These are phyloP conservation scores for Champsocephalus gunnari DNA, from an alignment of 2,797 vertebrate species.

Conservation along the genomic window DNA sequence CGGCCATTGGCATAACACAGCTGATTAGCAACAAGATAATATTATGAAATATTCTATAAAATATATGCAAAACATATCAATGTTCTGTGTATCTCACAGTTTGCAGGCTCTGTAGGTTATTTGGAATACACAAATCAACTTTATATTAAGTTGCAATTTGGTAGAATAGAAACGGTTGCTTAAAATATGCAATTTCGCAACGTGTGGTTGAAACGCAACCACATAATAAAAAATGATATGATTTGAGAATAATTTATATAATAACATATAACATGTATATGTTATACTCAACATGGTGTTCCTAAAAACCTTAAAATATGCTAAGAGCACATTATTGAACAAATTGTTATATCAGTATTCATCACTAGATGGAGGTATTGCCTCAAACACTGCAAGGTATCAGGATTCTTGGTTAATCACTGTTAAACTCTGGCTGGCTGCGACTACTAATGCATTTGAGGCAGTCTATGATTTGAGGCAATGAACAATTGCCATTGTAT, in stretches of 20 bases:
- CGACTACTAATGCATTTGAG: not conserved
- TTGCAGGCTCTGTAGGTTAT: not conserved
- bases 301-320: not conserved
- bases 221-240: not conserved
- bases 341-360: not conserved
- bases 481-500: not conserved
- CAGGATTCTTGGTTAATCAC: not conserved
- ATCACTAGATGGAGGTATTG: conserved; percentile 61
- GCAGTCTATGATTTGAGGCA: accelerated
- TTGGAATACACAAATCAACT: not conserved
- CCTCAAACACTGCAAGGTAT: not conserved
- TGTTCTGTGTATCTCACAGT: not conserved
- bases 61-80: not conserved
- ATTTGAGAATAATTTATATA: not conserved
- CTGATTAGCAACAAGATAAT: not conserved
- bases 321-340: not conserved
- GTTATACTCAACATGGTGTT: not conserved
- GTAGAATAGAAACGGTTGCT: not conserved
- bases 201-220: not conserved
- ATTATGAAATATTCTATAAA: not conserved
- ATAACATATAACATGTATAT: too few species aligned
- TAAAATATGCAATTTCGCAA: not conserved
- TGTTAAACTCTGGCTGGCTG: not conserved
- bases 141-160: not conserved
- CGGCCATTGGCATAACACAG: not conserved